A percentile compares a stretch with the other conserved stretches of the same genome.
Evolutionary conservation across 2,113 vertebrate species (phyloP).

Genomic region (Siphamia tubifer): DNA sequence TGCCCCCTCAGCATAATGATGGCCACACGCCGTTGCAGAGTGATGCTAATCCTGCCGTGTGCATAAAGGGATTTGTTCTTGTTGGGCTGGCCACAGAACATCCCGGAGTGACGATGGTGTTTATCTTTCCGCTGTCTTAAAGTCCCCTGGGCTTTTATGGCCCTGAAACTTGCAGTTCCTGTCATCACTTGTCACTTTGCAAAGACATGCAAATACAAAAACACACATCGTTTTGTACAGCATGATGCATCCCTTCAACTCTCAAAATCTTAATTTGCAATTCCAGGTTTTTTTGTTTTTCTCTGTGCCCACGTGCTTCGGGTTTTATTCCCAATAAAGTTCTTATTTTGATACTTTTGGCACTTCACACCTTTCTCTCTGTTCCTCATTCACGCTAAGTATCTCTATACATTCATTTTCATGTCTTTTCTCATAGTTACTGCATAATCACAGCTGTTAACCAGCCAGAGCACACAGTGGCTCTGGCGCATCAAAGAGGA

Average conservation of each 20-base stretch:
- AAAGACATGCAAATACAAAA: neutral
- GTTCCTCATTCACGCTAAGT: neutral
- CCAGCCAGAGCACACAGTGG: conserved; percentile 32
- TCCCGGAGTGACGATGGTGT: conserved; percentile 66
- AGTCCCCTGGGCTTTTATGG: conserved; percentile 59
- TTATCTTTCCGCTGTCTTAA: conserved; percentile 72
- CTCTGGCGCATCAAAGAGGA: conserved; percentile 37
- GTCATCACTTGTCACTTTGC: conserved; percentile 27
- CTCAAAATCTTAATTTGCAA: no score
- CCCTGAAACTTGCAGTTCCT: conserved; percentile 62
- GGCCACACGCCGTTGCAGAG: conserved; percentile 38
- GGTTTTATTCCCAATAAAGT: neutral
- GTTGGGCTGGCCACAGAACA: conserved; percentile 54
- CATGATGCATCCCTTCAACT: neutral
- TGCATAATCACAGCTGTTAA: conserved; percentile 29
- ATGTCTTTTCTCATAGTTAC: conserved; percentile 3
- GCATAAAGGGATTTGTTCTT: conserved; percentile 75
- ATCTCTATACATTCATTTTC: conserved; percentile 18
- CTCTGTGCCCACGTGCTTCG: neutral
- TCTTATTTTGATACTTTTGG: neutral
- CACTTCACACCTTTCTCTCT: neutral
- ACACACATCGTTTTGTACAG: conserved; percentile 10
- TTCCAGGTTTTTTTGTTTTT: conserved; percentile 2
- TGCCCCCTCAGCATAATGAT: conserved; percentile 41
- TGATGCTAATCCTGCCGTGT: conserved; percentile 65